A percentile compares a stretch with the other conserved stretches of the same genome.
phyloP scores from a whole-genome alignment of 35 echinoderm and acorn worm genomes.

The Ptychodera flava region DNA sequence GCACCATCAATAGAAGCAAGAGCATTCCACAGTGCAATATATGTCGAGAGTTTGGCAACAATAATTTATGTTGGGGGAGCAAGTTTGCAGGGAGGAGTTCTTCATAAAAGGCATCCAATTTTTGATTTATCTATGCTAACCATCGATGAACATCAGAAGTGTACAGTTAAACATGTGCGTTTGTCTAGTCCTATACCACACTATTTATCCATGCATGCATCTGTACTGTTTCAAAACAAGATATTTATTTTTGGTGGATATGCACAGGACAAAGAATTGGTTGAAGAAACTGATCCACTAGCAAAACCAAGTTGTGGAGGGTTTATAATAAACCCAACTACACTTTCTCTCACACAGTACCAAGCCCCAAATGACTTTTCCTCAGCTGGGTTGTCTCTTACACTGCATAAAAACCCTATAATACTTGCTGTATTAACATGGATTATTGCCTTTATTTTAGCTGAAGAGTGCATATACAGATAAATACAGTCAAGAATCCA shows the following conservation, averaged over 20 bases:
- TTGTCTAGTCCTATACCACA: neutral
- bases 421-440: too few species aligned
- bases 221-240: neutral
- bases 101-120: neutral
- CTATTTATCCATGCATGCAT: neutral
- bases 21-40: neutral
- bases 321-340: neutral
- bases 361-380: neutral
- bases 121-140: neutral
- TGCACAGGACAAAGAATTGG: neutral
- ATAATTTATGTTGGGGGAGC: neutral
- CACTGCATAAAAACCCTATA: too few species aligned
- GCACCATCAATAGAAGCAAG: neutral
- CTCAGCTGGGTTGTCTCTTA: neutral
- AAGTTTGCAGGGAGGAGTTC: neutral
- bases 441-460: too few species aligned
- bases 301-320: neutral
- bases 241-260: neutral
- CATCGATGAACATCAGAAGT: neutral
- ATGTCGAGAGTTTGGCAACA: neutral
- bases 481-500: too few species aligned
- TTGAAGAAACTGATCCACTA: neutral
- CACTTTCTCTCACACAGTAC: neutral
- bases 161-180: neutral
- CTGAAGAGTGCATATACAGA: too few species aligned